A percentile compares a stretch with the other conserved stretches of the same genome.
These are phyloP conservation scores for Drosophila lini DNA, from an alignment of 1,140 invertebrate genomes.

Conservation along the genomic window DNA sequence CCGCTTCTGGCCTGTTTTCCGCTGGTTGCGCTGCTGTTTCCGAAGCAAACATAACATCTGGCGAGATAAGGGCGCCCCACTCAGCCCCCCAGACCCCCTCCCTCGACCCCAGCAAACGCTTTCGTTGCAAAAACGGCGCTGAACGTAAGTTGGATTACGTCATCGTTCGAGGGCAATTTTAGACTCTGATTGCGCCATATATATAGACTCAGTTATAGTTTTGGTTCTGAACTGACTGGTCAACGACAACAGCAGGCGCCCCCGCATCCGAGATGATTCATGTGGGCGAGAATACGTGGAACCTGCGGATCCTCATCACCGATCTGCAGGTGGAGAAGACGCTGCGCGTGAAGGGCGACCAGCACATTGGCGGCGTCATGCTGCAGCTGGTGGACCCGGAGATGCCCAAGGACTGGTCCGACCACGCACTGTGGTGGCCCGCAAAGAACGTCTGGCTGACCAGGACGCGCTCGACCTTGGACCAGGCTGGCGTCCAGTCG, in stretches of 20 bases:
- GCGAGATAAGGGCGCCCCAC: constrained; percentile 65
- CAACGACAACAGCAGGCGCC: constrained; percentile 15
- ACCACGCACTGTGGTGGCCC: constrained; percentile 99
- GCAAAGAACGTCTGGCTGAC: constrained; percentile 97
- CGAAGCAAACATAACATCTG: constrained; percentile 74
- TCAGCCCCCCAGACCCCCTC: constrained; percentile 2
- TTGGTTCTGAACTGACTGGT: constrained; percentile 32
- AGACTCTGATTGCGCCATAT: constrained; percentile 46
- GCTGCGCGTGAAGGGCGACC: constrained; percentile 97
- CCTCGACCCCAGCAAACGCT: neutral
- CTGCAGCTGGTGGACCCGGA: constrained; percentile 98
- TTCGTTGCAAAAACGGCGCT: constrained; percentile 61
- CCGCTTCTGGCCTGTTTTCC: constrained; percentile 18
- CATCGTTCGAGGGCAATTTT: constrained; percentile 67
- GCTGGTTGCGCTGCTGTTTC: constrained; percentile 19
- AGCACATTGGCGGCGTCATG: constrained; percentile 99
- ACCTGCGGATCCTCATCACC: constrained; percentile 96
- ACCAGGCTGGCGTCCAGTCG: constrained; percentile 98
- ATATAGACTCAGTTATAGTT: constrained; percentile 42
- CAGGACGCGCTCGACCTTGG: constrained; percentile 96
- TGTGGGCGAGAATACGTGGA: constrained; percentile 98
- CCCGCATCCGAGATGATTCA: constrained; percentile 78
- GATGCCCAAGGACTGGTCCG: constrained; percentile 98
- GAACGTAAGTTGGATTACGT: constrained; percentile 74
- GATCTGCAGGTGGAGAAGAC: constrained; percentile 96